A percentile compares a stretch with the other conserved stretches of the same genome.
Evolutionary conservation across 2,888 invertebrate genomes (phyloP).

Genomic region (Cantharis nigra): DNA sequence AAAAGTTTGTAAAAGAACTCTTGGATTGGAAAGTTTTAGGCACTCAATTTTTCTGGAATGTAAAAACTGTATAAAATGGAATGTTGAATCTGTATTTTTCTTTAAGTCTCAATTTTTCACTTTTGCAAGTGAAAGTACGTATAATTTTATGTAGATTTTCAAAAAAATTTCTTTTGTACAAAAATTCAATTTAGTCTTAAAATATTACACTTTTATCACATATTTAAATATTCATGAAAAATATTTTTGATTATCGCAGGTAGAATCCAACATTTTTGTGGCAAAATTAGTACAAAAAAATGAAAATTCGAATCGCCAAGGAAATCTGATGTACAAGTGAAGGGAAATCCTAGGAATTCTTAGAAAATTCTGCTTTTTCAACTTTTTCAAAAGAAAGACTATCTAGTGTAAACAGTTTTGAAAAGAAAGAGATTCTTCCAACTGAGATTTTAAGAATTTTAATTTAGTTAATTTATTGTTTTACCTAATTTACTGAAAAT

Average conservation of each 20-base stretch:
- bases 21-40: not conserved
- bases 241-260: not conserved
- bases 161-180: not conserved
- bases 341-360: no score
- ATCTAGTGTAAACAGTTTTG: no score
- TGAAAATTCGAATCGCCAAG: no score
- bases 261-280: not conserved
- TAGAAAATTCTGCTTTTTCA: no score
- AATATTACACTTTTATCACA: slow-evolving; percentile 5
- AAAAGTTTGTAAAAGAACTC: not conserved
- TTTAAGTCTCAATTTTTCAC: not conserved
- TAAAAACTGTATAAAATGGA: not conserved
- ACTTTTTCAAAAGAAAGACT: no score
- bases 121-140: not conserved
- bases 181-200: not conserved
- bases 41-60: not conserved
- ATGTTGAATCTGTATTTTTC: no score
- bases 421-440: no score
- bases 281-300: not conserved
- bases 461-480: no score
- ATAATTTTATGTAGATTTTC: not conserved
- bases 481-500: no score
- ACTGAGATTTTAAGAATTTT: no score
- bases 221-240: slow-evolving; percentile 1
- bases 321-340: no score